phyloP scores from a whole-genome alignment of 2,113 vertebrate genomes.

The Prolemur simus region DNA sequence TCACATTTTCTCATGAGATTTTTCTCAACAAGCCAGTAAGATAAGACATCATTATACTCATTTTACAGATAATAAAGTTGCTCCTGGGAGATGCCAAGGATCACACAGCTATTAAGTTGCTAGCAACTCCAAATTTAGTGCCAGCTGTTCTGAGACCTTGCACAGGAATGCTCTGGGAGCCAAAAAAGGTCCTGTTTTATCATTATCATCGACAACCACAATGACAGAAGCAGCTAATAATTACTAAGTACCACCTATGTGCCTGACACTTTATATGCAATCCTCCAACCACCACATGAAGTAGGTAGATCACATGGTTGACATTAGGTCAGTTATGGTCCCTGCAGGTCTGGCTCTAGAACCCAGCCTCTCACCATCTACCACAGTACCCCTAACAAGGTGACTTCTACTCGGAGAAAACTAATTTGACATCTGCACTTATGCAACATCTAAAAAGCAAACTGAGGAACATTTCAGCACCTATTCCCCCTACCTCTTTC shows the following conservation, averaged over 20 bases:
- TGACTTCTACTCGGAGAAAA: neutral
- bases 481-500: neutral
- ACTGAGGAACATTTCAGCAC: neutral
- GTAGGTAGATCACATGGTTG: neutral
- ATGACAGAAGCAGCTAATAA: neutral
- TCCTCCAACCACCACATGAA: neutral
- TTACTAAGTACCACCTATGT: neutral
- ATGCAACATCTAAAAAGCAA: neutral
- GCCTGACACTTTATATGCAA: neutral
- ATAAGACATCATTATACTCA: neutral
- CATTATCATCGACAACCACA: neutral
- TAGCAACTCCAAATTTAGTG: neutral
- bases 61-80: neutral
- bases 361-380: neutral
- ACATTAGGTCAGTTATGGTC: neutral
- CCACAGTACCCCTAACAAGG: neutral
- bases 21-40: neutral
- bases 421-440: neutral
- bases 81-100: neutral
- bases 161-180: neutral
- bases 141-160: neutral
- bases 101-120: neutral
- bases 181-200: neutral
- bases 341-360: neutral
- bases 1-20: slow-evolving; percentile 20